A percentile compares a stretch with the other conserved stretches of the same genome.
Conservation (phyloP, 2,113 vertebrate species). For the Percina caprodes region DNA sequence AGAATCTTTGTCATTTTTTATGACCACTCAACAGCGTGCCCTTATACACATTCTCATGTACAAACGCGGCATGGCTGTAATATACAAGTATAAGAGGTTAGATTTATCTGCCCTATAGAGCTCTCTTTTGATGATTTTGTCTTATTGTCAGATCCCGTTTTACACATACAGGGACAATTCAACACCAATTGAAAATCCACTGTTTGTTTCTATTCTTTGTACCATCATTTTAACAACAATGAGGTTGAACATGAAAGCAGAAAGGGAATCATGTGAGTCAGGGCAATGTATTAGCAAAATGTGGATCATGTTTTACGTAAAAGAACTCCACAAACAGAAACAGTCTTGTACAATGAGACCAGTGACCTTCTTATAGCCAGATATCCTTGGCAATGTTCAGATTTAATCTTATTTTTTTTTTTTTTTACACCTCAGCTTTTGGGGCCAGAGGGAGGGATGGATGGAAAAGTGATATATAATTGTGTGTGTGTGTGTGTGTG, state of each 20-base stretch:
- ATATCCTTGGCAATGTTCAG: constrained; percentile 66
- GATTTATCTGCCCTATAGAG: neutral
- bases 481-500: neutral
- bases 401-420: constrained; percentile 53
- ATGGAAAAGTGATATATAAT: constrained; percentile 20
- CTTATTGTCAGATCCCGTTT: constrained; percentile 1
- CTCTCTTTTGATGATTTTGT: constrained; percentile 1
- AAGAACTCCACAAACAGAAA: constrained; percentile 52
- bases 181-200: neutral
- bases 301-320: constrained; percentile 15
- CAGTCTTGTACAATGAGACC: constrained; percentile 55
- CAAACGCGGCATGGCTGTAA: neutral
- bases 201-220: neutral
- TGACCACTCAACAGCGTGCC: constrained; percentile 31
- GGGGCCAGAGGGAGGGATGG: constrained; percentile 28
- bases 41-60: constrained; percentile 11
- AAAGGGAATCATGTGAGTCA: constrained; percentile 6
- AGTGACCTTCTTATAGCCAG: constrained; percentile 64
- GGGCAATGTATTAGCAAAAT: constrained; percentile 7
- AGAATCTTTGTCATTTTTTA: constrained; percentile 31
- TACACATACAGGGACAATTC: neutral
- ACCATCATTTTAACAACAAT: constrained; percentile 4
- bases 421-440: constrained; percentile 53
- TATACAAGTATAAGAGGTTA: neutral
- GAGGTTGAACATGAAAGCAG: constrained; percentile 31